A percentile compares a stretch with the other conserved stretches of the same genome.
Conservation (phyloP, 2,888 invertebrate species). For the Andrena haemorrhoa region DNA sequence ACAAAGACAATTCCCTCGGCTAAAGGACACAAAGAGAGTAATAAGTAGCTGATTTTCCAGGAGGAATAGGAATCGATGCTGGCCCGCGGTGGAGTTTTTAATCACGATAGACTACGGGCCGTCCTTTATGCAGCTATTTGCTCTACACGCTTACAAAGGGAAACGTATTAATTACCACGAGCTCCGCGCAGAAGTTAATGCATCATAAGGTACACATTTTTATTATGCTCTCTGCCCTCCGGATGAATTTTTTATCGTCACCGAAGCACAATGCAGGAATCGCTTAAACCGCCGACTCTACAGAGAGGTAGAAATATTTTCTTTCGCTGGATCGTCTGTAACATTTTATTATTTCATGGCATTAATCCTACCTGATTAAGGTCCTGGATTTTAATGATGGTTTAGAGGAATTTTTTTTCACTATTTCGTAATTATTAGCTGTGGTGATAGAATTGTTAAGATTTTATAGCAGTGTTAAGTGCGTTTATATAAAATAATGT, state of each 20-base stretch:
- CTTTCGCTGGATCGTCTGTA: background rate
- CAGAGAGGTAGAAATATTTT: background rate
- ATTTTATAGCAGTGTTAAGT: no score
- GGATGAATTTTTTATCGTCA: background rate
- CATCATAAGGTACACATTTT: conserved; percentile 31
- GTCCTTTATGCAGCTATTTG: conserved; percentile 21
- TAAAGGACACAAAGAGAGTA: background rate
- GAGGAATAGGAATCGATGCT: conserved; percentile 24
- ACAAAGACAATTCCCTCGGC: background rate
- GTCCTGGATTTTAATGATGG: no score
- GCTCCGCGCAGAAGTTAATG: conserved; percentile 15
- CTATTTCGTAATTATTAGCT: no score
- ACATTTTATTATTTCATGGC: no score
- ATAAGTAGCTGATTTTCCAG: conserved; percentile 19
- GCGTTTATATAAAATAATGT: no score
- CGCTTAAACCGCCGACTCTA: background rate
- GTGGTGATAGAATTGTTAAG: no score
- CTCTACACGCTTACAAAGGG: conserved; percentile 34
- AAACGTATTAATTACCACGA: conserved; percentile 44
- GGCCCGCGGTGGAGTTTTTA: conserved; percentile 31
- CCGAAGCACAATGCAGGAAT: background rate
- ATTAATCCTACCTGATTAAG: no score
- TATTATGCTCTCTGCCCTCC: background rate
- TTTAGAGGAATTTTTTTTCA: no score
- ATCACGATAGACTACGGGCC: conserved; percentile 17